Conservation (phyloP, 1,140 invertebrate species). For the Spodoptera litura region DNA sequence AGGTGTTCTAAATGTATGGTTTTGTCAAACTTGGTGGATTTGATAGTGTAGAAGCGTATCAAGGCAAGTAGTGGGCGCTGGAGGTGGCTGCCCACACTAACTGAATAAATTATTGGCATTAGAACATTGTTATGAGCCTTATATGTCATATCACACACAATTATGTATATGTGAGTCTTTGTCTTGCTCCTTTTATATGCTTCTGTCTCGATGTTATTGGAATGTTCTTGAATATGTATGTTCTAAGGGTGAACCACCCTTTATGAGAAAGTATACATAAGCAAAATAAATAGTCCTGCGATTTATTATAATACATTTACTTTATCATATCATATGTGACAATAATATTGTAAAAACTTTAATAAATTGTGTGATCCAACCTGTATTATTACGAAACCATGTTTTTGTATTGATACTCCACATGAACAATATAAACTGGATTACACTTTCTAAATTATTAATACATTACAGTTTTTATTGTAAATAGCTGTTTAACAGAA, state of each 20-base stretch:
- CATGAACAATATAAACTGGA: not conserved
- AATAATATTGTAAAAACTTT: not conserved
- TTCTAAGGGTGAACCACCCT: not conserved
- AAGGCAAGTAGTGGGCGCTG: constrained; percentile 81
- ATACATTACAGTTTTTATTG: not conserved
- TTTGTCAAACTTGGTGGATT: constrained; percentile 58
- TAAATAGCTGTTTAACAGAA: not conserved
- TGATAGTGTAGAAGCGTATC: constrained; percentile 58
- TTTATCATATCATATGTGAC: not conserved
- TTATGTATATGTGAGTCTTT: constrained; percentile 49
- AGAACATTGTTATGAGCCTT: constrained; percentile 79
- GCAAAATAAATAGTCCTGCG: not conserved
- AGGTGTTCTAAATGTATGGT: constrained; percentile 58
- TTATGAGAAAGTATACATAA: constrained; percentile 1
- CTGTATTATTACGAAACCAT: not conserved
- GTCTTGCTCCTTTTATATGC: constrained; percentile 24
- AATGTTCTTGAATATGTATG: constrained; percentile 34
- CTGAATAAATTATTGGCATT: constrained; percentile 83
- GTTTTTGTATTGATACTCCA: not conserved
- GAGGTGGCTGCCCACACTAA: constrained; percentile 75
- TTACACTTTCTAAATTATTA: constrained; percentile 6
- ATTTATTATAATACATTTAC: not conserved
- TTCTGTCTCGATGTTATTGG: not conserved
- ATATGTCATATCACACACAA: constrained; percentile 69
- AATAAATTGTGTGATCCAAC: constrained; percentile 1